Base-by-base conservation (phyloP, 1,140 invertebrate genomes). In the Piezodorus guildinii region DNA sequence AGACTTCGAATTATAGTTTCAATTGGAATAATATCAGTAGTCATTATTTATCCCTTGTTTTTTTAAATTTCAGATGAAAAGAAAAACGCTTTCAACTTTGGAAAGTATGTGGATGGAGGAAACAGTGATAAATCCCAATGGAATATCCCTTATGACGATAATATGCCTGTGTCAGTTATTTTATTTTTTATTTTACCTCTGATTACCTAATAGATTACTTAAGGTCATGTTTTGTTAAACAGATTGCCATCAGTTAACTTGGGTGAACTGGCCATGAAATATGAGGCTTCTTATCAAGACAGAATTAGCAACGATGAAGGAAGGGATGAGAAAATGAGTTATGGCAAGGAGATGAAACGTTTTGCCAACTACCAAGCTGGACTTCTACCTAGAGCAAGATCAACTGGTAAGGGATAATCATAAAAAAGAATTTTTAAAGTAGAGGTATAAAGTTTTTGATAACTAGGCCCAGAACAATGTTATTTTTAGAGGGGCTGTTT, bases 91-190 rank as follows among this genome's bases (percentile, higher is more conserved):
- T 12, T 12, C 12, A 10, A 10, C 12, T 8, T 39, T 10, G 34
- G 34, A 5, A 39, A 39, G 68, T 69, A 70, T 61, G 44, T 45
- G 34, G 62, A 69, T 25, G 54, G 43, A 39, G 70, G 68, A 62
- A 62, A 66, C 27, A 66, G 69, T 6, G 73, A 69, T 68, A 69
- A 70, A 34, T 69, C 68, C 17, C 73, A 73, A 51, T 74, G 77
- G 45, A 71, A 79, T 69, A 76, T 76, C 65, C 74, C 70, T 52
- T 73, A 43, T 54, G 60, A 59, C n/a, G 58, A 49, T 51, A 46
- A 61, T 17, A 44, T 52, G 16, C 49, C 49, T 39, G 34, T 39
- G 34, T 39, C 12, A 5, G 34, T 39, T 39, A 39, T 39, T 39
- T 39, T 39, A 8, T 39, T 10, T 39, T 39, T 39, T 39, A 39